Base-by-base conservation (phyloP, 92 coral and sea anemone species). In the Zoanthus gigantus region DNA sequence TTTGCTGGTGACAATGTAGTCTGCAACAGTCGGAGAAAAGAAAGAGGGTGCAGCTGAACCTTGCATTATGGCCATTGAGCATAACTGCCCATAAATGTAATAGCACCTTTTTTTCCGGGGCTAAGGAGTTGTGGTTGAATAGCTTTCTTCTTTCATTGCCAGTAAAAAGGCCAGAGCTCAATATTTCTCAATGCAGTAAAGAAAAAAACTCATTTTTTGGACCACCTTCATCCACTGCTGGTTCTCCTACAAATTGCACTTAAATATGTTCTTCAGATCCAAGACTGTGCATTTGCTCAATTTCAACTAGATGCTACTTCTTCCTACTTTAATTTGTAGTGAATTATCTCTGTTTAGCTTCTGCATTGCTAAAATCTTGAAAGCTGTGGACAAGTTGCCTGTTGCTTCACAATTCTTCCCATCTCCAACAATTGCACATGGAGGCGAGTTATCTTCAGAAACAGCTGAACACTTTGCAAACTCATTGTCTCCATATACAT, bases 191-290 rank as follows among this genome's bases (percentile, higher is more conserved):
- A 68, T 85, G 88, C 13, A 92, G 83, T 57, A 89, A 80, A 53
- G 91, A 57, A 88, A 65, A 88, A 84, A 85, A 92, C 88, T 92
- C 92, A 71, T 79, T 92, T n/a, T 88, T 82, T 74, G 92, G 92
- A 32, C 92, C 92, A 29, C 94, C 90, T 80, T 88, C 58, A 76
- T 92, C 88, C 53, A 88, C 90, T 47, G 94, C 92, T 0, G 88
- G 92, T 42, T 92, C 92, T 29, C 94, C 90, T 9, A 85, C 87
- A 82, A 89, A 92, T 58, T 92, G 90, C 5, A 92, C 92, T 80
- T 78, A 60, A 92, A 37, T 13, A 76, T 65, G 80, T 75, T 85
- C 11, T 63, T 74, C 75, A 92, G 76, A 72, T 89, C 88, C 29
- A 23, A 53, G 80, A 78, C 76, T 47, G 83, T 37, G 81, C 90